These are phyloP conservation scores for Erynnis tages DNA, from an alignment of 2,888 invertebrate genomes.

Conservation along the genomic window DNA sequence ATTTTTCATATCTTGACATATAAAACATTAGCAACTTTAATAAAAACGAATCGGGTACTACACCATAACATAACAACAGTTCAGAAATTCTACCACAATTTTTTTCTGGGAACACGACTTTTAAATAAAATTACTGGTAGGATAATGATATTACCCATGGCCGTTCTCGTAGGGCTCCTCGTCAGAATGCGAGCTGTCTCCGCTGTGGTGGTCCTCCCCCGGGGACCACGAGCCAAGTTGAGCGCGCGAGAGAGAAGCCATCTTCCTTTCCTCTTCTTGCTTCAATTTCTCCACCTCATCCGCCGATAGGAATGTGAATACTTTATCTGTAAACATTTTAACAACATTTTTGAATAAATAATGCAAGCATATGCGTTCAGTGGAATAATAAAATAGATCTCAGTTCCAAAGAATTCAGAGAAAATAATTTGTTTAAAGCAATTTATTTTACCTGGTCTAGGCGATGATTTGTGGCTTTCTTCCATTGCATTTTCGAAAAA, in stretches of 20 bases:
- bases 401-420: no score
- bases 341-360: background rate
- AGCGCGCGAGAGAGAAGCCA: conserved; percentile 86
- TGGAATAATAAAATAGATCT: no score
- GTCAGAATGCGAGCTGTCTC: conserved; percentile 77
- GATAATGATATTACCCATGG: conserved; percentile 53
- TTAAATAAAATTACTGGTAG: background rate
- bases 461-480: conserved; percentile 92
- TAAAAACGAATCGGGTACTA: no score
- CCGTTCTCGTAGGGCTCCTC: conserved; percentile 74
- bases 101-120: no score
- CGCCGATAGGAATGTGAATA: conserved; percentile 95
- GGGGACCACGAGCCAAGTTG: conserved; percentile 80
- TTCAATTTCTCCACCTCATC: conserved; percentile 97
- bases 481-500: conserved; percentile 98
- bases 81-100: no score
- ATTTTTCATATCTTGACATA: no score
- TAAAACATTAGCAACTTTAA: no score
- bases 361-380: background rate
- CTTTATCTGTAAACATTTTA: conserved; percentile 85
- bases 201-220: conserved; percentile 73
- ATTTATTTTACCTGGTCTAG: conserved; percentile 89
- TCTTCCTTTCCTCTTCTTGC: conserved; percentile 95
- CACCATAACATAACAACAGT: no score
- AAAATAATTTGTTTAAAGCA: no score